phyloP scores from a whole-genome alignment of 2,797 vertebrate species.

The Sciurus vulgaris region DNA sequence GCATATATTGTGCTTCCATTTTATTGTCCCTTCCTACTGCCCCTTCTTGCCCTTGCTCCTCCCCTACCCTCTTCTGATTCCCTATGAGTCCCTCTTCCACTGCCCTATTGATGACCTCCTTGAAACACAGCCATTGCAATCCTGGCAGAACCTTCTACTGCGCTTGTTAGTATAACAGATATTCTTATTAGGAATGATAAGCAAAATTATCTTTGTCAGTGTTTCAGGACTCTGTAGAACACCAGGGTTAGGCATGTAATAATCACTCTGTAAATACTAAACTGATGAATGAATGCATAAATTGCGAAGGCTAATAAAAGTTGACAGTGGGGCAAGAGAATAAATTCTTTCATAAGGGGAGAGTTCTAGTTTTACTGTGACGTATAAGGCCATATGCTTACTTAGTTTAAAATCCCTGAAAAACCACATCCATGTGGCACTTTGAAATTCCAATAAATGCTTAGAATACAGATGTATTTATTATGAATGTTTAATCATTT shows the following conservation, averaged over 20 bases:
- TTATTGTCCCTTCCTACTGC: too few relatives aligned
- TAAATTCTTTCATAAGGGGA: neutral
- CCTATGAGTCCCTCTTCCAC: neutral
- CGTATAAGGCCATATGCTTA: constrained; percentile 38
- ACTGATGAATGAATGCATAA: constrained; percentile 5
- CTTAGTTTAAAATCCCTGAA: constrained; percentile 56
- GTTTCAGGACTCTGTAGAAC: neutral
- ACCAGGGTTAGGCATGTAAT: neutral
- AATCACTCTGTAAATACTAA: neutral
- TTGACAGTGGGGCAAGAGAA: neutral
- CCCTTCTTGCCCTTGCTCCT: neutral
- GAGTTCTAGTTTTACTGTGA: neutral
- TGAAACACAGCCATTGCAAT: neutral
- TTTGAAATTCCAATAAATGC: constrained; percentile 34
- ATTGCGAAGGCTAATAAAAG: neutral
- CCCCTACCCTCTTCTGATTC: neutral
- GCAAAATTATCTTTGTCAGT: neutral
- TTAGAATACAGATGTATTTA: constrained; percentile 36
- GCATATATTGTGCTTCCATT: too few relatives aligned
- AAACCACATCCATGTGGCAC: neutral
- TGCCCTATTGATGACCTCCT: neutral
- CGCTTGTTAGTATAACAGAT: neutral
- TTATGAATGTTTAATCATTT: constrained; percentile 52
- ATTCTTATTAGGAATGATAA: neutral
- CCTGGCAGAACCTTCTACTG: neutral